These are phyloP conservation scores for Drosophila cognata DNA, from an alignment of 2,888 invertebrate species.

Conservation along the genomic window DNA sequence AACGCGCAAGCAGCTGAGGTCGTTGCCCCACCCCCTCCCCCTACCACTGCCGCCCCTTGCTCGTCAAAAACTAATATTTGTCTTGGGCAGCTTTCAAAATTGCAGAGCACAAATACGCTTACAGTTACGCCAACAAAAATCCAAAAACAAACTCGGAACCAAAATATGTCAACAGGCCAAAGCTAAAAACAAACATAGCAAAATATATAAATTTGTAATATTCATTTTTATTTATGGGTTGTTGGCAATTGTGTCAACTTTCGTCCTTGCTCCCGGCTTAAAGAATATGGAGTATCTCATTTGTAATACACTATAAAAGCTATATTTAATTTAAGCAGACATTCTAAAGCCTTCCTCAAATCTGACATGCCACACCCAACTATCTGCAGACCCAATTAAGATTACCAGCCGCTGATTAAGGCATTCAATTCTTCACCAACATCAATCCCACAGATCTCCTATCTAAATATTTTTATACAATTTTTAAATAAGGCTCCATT, in stretches of 20 bases:
- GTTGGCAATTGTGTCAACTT: slow-evolving; percentile 6
- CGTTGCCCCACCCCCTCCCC: neutral
- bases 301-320: neutral
- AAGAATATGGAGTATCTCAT: neutral
- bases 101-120: slow-evolving; percentile 1
- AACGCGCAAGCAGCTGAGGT: slow-evolving; percentile 51
- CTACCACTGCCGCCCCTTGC: neutral
- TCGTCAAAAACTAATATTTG: slow-evolving; percentile 59
- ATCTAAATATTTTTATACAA: no score
- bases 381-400: neutral
- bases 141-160: neutral
- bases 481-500: neutral
- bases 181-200: slow-evolving; percentile 7
- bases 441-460: neutral
- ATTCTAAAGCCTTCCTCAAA: neutral
- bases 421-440: neutral
- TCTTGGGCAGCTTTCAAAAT: slow-evolving; percentile 30
- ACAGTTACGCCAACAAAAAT: slow-evolving; percentile 3
- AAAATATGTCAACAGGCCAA: neutral
- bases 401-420: neutral
- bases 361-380: neutral
- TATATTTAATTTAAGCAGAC: neutral
- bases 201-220: neutral
- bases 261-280: neutral
- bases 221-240: slow-evolving; percentile 2